Evolutionary conservation across 1,140 invertebrate genomes (phyloP).

Genomic region (Asbolus verrucosus): DNA sequence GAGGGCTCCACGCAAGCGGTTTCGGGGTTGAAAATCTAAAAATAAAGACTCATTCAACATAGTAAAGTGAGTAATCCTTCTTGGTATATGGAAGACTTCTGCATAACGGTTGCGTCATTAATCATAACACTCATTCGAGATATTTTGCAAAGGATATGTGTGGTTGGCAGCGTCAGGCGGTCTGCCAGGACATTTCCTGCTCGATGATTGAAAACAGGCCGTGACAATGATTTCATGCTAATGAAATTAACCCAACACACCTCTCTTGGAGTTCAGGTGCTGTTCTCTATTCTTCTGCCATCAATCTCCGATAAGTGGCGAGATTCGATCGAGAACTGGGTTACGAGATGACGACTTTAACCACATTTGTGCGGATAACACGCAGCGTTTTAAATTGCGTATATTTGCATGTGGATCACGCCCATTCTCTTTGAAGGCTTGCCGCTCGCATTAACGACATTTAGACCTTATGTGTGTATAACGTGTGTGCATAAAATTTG

Average conservation of each 20-base stretch:
- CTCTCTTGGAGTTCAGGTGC: background rate
- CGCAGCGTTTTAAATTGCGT: slow-evolving; percentile 28
- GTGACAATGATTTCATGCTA: slow-evolving; percentile 28
- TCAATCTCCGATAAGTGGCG: background rate
- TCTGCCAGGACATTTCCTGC: slow-evolving; percentile 32
- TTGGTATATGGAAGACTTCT: slow-evolving; percentile 19
- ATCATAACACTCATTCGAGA: slow-evolving; percentile 33
- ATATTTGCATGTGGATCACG: slow-evolving; percentile 16
- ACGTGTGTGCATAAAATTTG: slow-evolving; percentile 28
- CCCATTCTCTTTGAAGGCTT: slow-evolving; percentile 32
- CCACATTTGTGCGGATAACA: slow-evolving; percentile 23
- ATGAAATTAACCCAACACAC: slow-evolving; percentile 28
- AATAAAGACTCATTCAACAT: background rate
- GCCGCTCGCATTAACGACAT: slow-evolving; percentile 22
- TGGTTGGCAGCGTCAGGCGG: slow-evolving; percentile 30
- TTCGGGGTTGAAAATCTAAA: background rate
- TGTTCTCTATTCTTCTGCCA: slow-evolving; percentile 6
- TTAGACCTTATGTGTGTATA: slow-evolving; percentile 31
- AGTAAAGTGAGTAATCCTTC: slow-evolving; percentile 26
- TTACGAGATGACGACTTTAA: slow-evolving; percentile 18
- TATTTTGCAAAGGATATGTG: slow-evolving; percentile 26
- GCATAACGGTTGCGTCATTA: slow-evolving; percentile 8
- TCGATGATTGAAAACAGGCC: slow-evolving; percentile 7
- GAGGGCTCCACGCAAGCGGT: background rate
- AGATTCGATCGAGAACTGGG: slow-evolving; percentile 25